Percentiles rank a stretch among this genome's conserved stretches.
phyloP scores from a whole-genome alignment of 2,113 vertebrate genomes.

The Barbus barbus region DNA sequence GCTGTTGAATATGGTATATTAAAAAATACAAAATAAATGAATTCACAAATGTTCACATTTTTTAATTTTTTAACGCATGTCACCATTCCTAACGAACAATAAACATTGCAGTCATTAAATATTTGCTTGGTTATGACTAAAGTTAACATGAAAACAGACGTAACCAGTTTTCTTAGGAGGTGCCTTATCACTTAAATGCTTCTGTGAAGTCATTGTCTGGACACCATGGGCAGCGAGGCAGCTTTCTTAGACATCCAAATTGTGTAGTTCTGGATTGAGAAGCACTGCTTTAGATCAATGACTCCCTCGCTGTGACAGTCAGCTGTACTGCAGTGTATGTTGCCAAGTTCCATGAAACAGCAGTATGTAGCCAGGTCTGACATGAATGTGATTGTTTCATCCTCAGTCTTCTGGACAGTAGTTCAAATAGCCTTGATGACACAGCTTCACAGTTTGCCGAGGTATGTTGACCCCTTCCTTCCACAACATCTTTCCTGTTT shows the following conservation, averaged over 20 bases:
- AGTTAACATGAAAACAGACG: not conserved
- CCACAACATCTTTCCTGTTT: not conserved
- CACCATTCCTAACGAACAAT: not conserved
- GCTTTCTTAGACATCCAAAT: slow-evolving; percentile 15
- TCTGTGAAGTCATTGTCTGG: not conserved
- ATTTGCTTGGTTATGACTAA: slow-evolving; percentile 3
- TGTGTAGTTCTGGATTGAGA: not conserved
- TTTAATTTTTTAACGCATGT: not conserved
- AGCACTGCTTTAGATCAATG: not conserved
- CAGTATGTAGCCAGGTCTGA: not conserved
- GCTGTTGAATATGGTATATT: not conserved
- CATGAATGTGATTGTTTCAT: slow-evolving; percentile 50
- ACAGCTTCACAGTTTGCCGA: slow-evolving; percentile 90
- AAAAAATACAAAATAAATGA: not conserved
- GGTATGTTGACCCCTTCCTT: slow-evolving; percentile 70
- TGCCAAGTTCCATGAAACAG: no score
- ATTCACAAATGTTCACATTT: not conserved
- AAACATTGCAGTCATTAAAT: not conserved
- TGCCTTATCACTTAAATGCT: not conserved
- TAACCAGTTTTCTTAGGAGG: not conserved
- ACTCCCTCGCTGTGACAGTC: not conserved
- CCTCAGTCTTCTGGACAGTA: slow-evolving; percentile 86
- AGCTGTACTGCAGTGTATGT: not conserved
- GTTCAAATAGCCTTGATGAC: slow-evolving; percentile 80
- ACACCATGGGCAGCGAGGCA: not conserved